Conservation (phyloP, 2,113 vertebrate genomes). For the Pandion haliaetus region DNA sequence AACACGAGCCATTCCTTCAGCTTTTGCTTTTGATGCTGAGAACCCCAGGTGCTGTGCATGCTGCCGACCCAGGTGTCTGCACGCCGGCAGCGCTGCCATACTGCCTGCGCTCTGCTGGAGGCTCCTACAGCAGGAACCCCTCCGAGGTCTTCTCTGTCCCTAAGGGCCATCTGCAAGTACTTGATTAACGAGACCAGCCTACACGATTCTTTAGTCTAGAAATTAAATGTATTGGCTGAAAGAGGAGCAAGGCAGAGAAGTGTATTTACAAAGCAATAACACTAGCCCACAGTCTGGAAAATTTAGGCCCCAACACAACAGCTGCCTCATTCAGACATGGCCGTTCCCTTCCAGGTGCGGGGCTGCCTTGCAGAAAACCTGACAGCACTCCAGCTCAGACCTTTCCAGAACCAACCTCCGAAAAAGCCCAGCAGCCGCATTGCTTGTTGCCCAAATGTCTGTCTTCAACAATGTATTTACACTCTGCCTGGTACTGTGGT, state of each 20-base stretch:
- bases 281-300: neutral
- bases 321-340: fast-evolving
- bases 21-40: neutral
- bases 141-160: neutral
- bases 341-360: fast-evolving
- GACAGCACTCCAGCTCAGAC: neutral
- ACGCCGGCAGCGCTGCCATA: fast-evolving
- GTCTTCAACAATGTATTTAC: neutral
- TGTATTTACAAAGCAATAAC: neutral
- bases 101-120: neutral
- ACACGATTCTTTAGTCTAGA: fast-evolving
- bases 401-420: neutral
- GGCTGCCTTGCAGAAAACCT: neutral
- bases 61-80: fast-evolving
- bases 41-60: fast-evolving
- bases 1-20: neutral
- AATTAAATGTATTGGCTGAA: neutral
- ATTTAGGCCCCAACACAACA: neutral
- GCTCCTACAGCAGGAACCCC: neutral
- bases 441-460: neutral
- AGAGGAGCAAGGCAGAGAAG: neutral
- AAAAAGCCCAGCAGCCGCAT: neutral
- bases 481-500: neutral
- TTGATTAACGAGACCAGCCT: fast-evolving
- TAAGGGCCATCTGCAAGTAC: neutral